Base-by-base conservation (phyloP, 2,113 vertebrate species). In the Meriones unguiculatus region DNA sequence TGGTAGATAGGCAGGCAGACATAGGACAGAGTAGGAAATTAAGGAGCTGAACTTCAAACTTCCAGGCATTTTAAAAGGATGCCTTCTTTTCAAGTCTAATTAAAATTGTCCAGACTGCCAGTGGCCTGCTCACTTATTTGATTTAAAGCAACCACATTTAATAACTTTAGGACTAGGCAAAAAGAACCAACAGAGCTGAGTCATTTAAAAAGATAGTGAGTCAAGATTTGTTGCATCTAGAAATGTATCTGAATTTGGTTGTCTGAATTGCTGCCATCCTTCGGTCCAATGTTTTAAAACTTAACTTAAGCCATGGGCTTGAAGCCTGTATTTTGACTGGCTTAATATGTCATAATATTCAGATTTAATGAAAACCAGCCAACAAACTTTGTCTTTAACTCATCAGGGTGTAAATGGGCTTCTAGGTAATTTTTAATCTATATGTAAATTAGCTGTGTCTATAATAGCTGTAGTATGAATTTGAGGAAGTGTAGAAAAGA, bases 341-440 rank as follows among this genome's bases (percentile, higher is more conserved):
- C 94, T 59, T 95, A 92, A 67, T 95, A 96, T 94, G 95, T 97
- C 85, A 78, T 97, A 78, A 75, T 70, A 88, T 59, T 73, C 0
- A 1, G 14, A 54, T 70, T 97, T 97, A 96, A 97, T 96, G 46
- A 76, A 98, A 97, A 25, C 57, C 95, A 38, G 97, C 46, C 81
- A 82, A 97, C 89, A 96, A 25, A 80, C 87, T 94, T 96, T 98
- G 95, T 95, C 95, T 98, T 98, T 98, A 98, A 67, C 76, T 98
- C 96, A 98, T 98, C 78, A 97, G 97, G 50, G 84, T 64, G 32
- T 97, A 98, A 98, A 98, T 97, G 97, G 96, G 24, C 90, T 97
- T 98, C 94, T 97, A 98, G 76, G 92, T 98, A 98, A 98, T 98
- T 98, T 98, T 98, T 98, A 98, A 98, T 98, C 96, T 98, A 93